phyloP scores from a whole-genome alignment of 1,140 invertebrate species.

The Lepeophtheirus salmonis region DNA sequence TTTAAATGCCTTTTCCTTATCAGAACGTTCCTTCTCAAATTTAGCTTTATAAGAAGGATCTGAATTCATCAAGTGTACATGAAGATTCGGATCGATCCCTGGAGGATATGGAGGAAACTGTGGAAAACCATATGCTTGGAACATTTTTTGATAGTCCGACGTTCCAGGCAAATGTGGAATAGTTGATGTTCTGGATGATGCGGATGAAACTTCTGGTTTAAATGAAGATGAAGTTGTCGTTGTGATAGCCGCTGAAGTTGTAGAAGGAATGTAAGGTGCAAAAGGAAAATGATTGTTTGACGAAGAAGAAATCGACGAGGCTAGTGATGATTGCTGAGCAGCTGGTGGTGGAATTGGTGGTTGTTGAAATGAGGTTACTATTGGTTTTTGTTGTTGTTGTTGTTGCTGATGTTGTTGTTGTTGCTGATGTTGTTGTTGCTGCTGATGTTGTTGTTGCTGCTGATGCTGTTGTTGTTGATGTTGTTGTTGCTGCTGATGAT shows the following conservation, averaged over 20 bases:
- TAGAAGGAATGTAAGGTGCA: background rate
- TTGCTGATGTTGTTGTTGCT: background rate
- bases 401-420: background rate
- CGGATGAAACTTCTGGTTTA: too few relatives aligned
- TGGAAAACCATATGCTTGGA: constrained; percentile 13
- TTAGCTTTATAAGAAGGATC: constrained; percentile 16
- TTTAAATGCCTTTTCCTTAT: constrained; percentile 12
- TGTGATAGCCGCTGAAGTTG: background rate
- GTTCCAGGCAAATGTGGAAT: constrained; percentile 3
- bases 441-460: background rate
- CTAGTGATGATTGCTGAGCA: background rate
- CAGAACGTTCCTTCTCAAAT: constrained; percentile 4
- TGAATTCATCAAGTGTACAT: constrained; percentile 9
- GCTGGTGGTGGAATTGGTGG: background rate
- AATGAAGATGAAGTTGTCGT: background rate
- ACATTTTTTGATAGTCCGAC: constrained; percentile 13
- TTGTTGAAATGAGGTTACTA: background rate
- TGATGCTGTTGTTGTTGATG: background rate
- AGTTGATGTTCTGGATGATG: too few relatives aligned
- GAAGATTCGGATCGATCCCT: constrained; percentile 12
- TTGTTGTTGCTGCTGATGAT: background rate
- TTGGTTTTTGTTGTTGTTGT: background rate
- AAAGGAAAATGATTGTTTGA: background rate
- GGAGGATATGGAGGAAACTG: constrained; percentile 7
- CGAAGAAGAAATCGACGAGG: background rate